These are phyloP conservation scores for Hypomecis punctinalis DNA, from an alignment of 2,888 invertebrate genomes.

Conservation along the genomic window DNA sequence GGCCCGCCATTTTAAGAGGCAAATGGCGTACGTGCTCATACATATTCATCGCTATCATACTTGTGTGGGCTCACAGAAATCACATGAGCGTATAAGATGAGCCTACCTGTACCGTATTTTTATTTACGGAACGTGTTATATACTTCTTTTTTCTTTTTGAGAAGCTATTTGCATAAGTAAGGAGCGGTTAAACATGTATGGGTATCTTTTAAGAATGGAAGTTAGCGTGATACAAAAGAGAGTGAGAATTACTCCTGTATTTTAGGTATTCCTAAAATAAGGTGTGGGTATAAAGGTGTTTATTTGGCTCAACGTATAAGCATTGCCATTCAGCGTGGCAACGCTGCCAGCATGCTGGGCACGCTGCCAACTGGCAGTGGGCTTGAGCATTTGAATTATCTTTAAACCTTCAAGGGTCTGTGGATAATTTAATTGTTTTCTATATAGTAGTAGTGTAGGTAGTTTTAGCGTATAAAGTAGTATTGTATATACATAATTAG, in stretches of 20 bases:
- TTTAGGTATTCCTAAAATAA: too few species aligned
- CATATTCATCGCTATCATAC: conserved; percentile 62
- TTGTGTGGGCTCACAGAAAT: conserved; percentile 42
- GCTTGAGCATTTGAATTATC: too few species aligned
- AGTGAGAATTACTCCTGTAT: neutral
- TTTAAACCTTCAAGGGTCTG: too few species aligned
- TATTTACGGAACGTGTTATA: conserved; percentile 39
- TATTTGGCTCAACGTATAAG: too few species aligned
- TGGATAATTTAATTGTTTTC: too few species aligned
- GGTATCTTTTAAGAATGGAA: neutral
- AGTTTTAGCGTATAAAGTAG: too few species aligned
- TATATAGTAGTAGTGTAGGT: too few species aligned
- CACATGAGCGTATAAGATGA: conserved; percentile 34
- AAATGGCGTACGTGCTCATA: conserved; percentile 64
- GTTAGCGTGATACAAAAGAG: neutral
- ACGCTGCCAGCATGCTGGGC: too few species aligned
- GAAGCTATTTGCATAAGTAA: conserved; percentile 20
- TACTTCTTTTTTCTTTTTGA: conserved; percentile 12
- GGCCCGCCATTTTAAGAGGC: conserved; percentile 52
- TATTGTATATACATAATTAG: too few species aligned
- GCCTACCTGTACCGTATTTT: conserved; percentile 41
- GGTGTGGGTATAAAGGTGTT: too few species aligned
- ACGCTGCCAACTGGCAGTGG: too few species aligned
- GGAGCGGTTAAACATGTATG: neutral
- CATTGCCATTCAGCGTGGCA: too few species aligned